phyloP scores from a whole-genome alignment of 2,888 invertebrate genomes.

The Cephonodes hylas region DNA sequence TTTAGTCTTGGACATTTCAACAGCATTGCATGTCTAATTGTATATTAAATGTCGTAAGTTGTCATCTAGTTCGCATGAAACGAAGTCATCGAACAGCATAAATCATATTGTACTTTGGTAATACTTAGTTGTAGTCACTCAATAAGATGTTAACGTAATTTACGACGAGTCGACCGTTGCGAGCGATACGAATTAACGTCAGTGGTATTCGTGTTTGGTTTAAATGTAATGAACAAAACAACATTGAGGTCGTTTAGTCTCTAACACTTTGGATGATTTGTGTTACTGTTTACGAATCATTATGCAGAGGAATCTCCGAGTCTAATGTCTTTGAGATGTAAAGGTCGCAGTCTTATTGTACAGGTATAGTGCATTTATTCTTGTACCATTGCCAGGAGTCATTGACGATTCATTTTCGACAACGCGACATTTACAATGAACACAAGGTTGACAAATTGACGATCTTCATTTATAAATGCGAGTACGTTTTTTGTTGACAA shows the following conservation, averaged over 20 bases:
- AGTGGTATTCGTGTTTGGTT: not conserved
- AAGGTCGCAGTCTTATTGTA: not conserved
- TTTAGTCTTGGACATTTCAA: not conserved
- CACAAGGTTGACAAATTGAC: constrained; percentile 39
- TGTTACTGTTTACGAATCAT: not conserved
- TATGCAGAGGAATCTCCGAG: too few relatives aligned
- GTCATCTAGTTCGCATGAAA: too few relatives aligned
- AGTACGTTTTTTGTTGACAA: constrained; percentile 3
- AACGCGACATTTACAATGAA: constrained; percentile 33
- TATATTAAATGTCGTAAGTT: not conserved
- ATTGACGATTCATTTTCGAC: constrained; percentile 16
- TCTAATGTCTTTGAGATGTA: too few relatives aligned
- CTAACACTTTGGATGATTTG: not conserved
- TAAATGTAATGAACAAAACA: not conserved
- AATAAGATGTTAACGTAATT: not conserved
- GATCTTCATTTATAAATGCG: constrained; percentile 29
- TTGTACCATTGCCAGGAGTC: not conserved
- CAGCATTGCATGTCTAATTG: not conserved
- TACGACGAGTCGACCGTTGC: not conserved
- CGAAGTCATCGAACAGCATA: not conserved
- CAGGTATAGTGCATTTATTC: not conserved
- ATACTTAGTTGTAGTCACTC: not conserved
- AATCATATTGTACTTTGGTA: not conserved
- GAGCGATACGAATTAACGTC: not conserved
- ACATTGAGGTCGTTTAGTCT: not conserved